Evolutionary conservation across 2,113 vertebrate species (phyloP).

Genomic region (Pollimyrus isidori): DNA sequence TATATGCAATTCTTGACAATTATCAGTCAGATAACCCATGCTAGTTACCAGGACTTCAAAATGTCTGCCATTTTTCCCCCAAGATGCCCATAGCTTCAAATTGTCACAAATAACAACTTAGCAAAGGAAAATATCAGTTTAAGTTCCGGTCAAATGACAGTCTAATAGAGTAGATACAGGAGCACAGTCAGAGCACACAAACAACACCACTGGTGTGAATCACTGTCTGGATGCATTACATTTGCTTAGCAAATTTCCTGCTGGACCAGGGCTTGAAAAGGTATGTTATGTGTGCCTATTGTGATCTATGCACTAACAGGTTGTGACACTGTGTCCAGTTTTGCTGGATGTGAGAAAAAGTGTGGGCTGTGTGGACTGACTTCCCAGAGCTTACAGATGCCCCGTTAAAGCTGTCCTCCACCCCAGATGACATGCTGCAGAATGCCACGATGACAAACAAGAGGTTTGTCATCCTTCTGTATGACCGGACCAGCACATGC

Average conservation of each 20-base stretch:
- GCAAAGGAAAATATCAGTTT: not conserved
- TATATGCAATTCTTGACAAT: not conserved
- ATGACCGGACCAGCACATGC: not conserved
- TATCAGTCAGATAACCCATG: not conserved
- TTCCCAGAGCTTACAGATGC: not conserved
- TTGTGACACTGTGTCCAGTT: not conserved
- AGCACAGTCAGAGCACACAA: not conserved
- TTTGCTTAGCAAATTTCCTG: not conserved
- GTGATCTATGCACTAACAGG: not conserved
- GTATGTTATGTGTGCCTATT: not conserved
- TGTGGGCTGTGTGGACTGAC: not conserved
- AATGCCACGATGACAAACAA: not conserved
- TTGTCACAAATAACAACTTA: not conserved
- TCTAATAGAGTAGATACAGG: not conserved
- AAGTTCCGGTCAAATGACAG: not conserved
- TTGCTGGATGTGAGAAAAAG: not conserved
- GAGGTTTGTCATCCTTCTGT: not conserved
- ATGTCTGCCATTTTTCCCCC: not conserved
- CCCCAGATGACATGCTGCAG: not conserved
- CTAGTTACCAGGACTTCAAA: not conserved
- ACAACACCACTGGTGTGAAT: not conserved
- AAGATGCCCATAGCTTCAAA: not conserved
- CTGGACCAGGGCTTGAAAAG: not conserved
- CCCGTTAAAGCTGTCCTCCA: not conserved
- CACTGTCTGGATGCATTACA: not conserved